Percentiles rank a stretch among this genome's conserved stretches.
phyloP scores from a whole-genome alignment of 2,113 vertebrate genomes.

The Heteronetta atricapilla region DNA sequence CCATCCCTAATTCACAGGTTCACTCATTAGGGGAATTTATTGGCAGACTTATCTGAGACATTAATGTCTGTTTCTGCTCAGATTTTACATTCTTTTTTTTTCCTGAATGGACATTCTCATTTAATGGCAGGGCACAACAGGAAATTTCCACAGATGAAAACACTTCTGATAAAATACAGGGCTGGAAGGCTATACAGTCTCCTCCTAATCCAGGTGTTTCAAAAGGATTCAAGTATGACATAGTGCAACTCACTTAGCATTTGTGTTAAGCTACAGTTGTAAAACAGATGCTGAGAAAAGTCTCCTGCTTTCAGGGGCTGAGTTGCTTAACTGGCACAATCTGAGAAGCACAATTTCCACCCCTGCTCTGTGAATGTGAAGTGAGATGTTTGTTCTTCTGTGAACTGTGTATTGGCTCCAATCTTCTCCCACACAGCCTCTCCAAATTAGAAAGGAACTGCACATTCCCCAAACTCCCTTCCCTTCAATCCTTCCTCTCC shows the following conservation, averaged over 20 bases:
- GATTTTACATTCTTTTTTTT: not conserved
- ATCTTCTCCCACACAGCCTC: not conserved
- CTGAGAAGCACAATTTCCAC: not conserved
- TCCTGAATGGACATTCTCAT: not conserved
- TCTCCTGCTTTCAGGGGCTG: not conserved
- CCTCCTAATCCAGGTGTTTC: not conserved
- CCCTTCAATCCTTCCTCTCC: not conserved
- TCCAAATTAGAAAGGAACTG: not conserved
- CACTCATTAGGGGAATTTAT: not conserved
- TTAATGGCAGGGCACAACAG: not conserved
- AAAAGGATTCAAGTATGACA: not conserved
- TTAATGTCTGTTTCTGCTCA: not conserved
- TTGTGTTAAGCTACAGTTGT: not conserved
- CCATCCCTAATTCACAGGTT: not conserved
- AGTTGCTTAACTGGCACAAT: not conserved
- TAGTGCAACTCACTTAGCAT: not conserved
- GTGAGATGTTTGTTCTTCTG: not conserved
- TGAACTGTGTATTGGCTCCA: not conserved
- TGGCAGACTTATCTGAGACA: not conserved
- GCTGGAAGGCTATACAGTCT: not conserved
- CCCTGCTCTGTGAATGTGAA: not conserved
- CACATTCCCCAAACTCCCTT: not conserved
- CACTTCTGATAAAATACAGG: not conserved
- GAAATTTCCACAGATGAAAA: not conserved
- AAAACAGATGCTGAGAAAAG: not conserved